These are phyloP conservation scores for Lophius piscatorius DNA, from an alignment of 2,113 vertebrate genomes.

Conservation along the genomic window DNA sequence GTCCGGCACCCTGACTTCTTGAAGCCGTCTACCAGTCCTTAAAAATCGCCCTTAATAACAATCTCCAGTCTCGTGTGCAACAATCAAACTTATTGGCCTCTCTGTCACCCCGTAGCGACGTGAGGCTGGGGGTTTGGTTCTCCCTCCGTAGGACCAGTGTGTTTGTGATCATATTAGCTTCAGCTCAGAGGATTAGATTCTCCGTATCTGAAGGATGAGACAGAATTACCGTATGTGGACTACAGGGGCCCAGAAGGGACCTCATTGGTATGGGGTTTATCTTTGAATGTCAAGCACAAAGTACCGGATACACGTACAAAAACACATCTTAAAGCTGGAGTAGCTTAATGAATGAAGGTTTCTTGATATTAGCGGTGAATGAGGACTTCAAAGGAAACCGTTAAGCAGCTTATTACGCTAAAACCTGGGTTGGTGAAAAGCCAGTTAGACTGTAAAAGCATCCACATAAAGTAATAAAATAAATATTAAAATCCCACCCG, in stretches of 20 bases:
- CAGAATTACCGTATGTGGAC: conserved; percentile 8
- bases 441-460: no score
- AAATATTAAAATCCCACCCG: no score
- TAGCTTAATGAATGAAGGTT: background rate
- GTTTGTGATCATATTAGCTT: conserved; percentile 6
- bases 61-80: background rate
- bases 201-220: conserved; percentile 6
- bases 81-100: conserved; percentile 20
- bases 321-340: background rate
- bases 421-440: no score
- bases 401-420: no score
- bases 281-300: conserved; percentile 34
- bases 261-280: conserved; percentile 7
- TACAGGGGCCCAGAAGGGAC: conserved; percentile 13
- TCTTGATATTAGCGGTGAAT: background rate
- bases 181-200: background rate
- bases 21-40: no score
- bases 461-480: no score
- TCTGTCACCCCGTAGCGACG: background rate
- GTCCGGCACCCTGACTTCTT: no score
- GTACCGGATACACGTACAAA: background rate
- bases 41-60: no score
- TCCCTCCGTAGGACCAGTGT: background rate
- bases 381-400: no score
- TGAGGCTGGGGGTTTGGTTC: background rate